These are phyloP conservation scores for Dione vanillae DNA, from an alignment of 2,888 invertebrate genomes.

Conservation along the genomic window DNA sequence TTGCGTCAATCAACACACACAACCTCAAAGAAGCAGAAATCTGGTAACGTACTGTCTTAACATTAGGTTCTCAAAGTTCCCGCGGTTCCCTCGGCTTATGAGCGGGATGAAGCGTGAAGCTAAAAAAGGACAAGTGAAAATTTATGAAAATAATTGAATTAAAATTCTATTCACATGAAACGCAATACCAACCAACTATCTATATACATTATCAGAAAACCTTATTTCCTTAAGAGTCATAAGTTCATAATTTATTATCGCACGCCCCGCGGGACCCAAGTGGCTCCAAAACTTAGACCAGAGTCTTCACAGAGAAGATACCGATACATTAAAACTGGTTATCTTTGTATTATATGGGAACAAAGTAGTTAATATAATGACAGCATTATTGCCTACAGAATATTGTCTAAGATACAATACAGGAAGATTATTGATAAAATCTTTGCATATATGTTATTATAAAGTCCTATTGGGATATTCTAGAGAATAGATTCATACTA, in stretches of 20 bases:
- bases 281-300: background rate
- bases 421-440: conserved; percentile 7
- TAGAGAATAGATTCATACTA: background rate
- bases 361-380: conserved; percentile 24
- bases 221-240: background rate
- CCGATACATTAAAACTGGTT: background rate
- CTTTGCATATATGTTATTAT: conserved; percentile 5
- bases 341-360: background rate
- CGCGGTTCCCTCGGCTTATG: too few species aligned
- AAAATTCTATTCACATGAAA: too few species aligned
- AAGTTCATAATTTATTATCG: background rate
- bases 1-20: too few species aligned
- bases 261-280: background rate
- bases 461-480: background rate
- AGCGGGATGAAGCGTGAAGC: too few species aligned
- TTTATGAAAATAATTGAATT: too few species aligned
- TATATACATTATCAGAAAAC: too few species aligned
- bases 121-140: too few species aligned
- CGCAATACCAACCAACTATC: too few species aligned
- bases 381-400: conserved; percentile 6
- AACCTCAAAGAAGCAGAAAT: too few species aligned
- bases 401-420: conserved; percentile 18
- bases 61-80: too few species aligned
- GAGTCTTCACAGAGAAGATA: background rate
- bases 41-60: too few species aligned